Base-by-base conservation (phyloP, 53 echinoderm and acorn worm species). In the Antedon mediterranea region DNA sequence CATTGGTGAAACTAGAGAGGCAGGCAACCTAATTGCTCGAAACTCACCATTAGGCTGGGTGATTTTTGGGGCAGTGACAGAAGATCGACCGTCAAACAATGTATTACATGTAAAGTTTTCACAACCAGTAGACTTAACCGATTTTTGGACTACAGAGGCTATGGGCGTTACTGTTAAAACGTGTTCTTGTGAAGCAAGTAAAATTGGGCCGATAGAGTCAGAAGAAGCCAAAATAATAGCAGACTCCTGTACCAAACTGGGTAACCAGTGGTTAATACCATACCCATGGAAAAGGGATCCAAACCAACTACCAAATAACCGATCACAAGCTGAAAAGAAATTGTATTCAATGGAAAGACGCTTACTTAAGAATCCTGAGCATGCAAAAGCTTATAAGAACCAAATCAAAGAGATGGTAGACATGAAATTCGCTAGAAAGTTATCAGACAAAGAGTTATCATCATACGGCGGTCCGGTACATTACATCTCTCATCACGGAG, bases 121-220 rank as follows among this genome's bases (percentile, higher is more conserved):
- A 4, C 77, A 77, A 31, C 77, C 83, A 57, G 78, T 83, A 14
- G 76, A 82, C 71, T 32, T 82, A 30, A 76, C 33, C 34, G 76
- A 82, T 33, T 82, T 82, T 76, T 82, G 82, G 82, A 73, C 82
- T 28, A 75, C 75, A 11, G 82, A 82, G 70, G 82, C n/a, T 29
- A 82, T 82, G 77, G 71, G 71, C 43, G 73, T 76, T 33, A 71
- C 70, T 78, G 44, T 44, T 20, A 33, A 29, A 43, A 20, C 43
- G 6, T 30, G 79, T 79, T 44, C 43, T 71, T 79, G 70, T 44
- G 43, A 43, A 43, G 30, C 44, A 78, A 43, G 78, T 43, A 78
- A 28, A 14, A 29, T 57, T 29, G 30, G n/a, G n/a, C n/a, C 43
- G 11, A 9, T 43, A 78, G 4, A 31, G 13, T 43, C 30, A 30